These are phyloP conservation scores for Popillia japonica DNA, from an alignment of 1,140 invertebrate genomes.

Conservation along the genomic window DNA sequence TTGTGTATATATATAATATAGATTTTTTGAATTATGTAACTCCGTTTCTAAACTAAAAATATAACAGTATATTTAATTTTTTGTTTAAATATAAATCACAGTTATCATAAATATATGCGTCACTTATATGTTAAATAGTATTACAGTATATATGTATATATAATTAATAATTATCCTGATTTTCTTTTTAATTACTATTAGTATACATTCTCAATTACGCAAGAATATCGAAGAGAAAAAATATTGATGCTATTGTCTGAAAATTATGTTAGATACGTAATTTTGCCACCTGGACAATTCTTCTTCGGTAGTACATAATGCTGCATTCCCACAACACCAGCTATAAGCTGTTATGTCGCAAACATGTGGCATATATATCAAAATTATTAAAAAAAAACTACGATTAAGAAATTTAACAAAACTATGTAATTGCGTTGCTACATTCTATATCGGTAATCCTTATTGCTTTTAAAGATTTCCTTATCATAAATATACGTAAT, in stretches of 20 bases:
- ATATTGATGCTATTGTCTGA: not conserved
- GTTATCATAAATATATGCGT: not conserved
- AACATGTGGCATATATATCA: not conserved
- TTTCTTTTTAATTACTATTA: constrained; percentile 7
- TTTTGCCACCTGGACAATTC: not conserved
- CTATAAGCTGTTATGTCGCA: not conserved
- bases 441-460: not conserved
- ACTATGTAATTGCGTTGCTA: not conserved
- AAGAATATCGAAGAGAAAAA: not conserved
- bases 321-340: not conserved
- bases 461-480: constrained; percentile 25
- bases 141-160: not conserved
- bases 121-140: not conserved
- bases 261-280: not conserved
- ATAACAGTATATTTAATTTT: not conserved
- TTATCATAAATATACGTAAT: constrained; percentile 8
- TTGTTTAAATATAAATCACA: constrained; percentile 3
- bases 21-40: not conserved
- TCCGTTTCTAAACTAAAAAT: not conserved
- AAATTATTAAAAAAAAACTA: not conserved
- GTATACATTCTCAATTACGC: constrained; percentile 9
- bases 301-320: not conserved
- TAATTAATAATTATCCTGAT: constrained; percentile 17
- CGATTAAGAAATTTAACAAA: not conserved
- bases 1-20: not conserved